Conservation (phyloP, 2,797 vertebrate species). For the Gambelia wislizenii region DNA sequence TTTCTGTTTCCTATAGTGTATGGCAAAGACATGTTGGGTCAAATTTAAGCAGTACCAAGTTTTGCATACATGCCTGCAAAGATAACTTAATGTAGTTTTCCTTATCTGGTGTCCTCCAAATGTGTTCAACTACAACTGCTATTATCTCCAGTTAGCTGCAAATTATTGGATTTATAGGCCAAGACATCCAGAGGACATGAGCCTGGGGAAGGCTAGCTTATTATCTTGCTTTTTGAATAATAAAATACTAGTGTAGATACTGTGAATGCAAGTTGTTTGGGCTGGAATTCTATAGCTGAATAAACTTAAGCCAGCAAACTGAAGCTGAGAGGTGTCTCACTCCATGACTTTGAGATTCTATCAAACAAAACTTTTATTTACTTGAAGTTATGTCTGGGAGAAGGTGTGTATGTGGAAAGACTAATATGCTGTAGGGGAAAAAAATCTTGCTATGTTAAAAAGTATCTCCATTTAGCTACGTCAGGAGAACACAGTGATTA, state of each 20-base stretch:
- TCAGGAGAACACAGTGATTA: not conserved
- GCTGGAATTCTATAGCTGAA: not conserved
- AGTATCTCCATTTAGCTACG: not conserved
- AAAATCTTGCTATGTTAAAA: not conserved
- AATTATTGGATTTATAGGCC: not conserved
- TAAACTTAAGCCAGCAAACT: not conserved
- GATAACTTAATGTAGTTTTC: not conserved
- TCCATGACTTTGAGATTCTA: not conserved
- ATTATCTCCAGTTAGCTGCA: not conserved
- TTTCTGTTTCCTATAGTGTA: not conserved
- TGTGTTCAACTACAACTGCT: not conserved
- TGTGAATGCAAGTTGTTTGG: not conserved
- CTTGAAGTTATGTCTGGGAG: not conserved
- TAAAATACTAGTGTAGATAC: not conserved
- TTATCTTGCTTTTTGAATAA: too few species aligned
- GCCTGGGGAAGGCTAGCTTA: not conserved
- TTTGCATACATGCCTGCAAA: not conserved
- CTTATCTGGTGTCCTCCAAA: not conserved
- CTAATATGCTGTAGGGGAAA: not conserved
- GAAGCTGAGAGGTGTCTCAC: not conserved
- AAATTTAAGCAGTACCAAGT: not conserved
- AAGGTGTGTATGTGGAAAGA: not conserved
- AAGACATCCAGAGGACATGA: not conserved
- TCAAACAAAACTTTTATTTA: not conserved
- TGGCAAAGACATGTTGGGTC: not conserved